Percentiles rank a stretch among this genome's conserved stretches.
phyloP scores from a whole-genome alignment of 1,140 invertebrate genomes.

The Neuroterus valhalla region DNA sequence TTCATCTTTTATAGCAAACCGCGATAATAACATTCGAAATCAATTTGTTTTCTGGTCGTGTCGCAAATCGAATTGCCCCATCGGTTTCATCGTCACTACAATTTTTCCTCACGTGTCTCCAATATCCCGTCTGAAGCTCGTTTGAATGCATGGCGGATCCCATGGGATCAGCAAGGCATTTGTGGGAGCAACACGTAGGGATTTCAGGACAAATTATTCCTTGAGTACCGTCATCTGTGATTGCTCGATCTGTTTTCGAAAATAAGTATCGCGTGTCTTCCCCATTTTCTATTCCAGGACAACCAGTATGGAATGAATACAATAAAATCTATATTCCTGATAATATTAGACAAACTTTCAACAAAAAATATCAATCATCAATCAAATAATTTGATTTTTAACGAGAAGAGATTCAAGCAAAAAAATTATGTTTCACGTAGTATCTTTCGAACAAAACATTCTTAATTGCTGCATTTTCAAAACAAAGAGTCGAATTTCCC shows the following conservation, averaged over 20 bases:
- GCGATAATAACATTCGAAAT: constrained; percentile 21
- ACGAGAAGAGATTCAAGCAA: no score
- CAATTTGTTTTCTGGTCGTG: constrained; percentile 21
- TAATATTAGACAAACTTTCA: no score
- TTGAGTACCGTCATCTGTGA: constrained; percentile 40
- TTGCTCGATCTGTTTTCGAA: neutral
- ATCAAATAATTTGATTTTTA: no score
- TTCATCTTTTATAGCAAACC: neutral
- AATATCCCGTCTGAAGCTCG: constrained; percentile 59
- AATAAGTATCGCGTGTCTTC: neutral
- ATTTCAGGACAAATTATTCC: constrained; percentile 55
- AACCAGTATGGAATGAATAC: no score
- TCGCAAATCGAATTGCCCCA: constrained; percentile 26
- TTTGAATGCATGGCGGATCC: constrained; percentile 58
- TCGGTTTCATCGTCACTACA: constrained; percentile 16
- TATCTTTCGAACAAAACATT: no score
- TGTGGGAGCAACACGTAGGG: constrained; percentile 53
- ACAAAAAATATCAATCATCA: no score
- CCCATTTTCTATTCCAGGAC: no score
- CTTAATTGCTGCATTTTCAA: no score
- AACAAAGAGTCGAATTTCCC: no score
- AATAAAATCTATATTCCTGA: no score
- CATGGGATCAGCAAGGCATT: constrained; percentile 51
- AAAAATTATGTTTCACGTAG: no score
- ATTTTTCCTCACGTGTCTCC: constrained; percentile 45